These are phyloP conservation scores for Salvelinus namaycush DNA, from an alignment of 2,113 vertebrate species.

Conservation along the genomic window DNA sequence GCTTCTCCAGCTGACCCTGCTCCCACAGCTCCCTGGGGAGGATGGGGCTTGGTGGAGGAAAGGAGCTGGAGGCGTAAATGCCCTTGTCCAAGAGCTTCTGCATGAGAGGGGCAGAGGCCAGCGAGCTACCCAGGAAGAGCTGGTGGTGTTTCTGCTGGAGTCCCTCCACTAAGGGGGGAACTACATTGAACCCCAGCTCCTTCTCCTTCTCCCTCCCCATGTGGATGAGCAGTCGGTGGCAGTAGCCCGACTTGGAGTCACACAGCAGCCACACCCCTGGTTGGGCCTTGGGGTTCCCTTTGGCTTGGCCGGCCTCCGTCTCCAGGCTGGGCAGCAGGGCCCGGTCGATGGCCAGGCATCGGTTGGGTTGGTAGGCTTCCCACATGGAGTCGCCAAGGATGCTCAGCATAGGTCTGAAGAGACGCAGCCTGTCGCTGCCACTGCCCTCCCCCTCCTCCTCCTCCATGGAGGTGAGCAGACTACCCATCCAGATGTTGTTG, in stretches of 20 bases:
- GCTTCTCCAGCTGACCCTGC: conserved; percentile 48
- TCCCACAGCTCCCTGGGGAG: conserved; percentile 67
- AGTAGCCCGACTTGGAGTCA: conserved; percentile 80
- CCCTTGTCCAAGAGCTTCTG: conserved; percentile 61
- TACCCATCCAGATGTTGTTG: conserved; percentile 67
- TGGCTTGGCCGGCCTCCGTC: conserved; percentile 32
- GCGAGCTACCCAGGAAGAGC: conserved; percentile 66
- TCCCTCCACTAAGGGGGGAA: conserved; percentile 61
- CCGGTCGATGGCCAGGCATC: conserved; percentile 69
- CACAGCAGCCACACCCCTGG: conserved; percentile 78
- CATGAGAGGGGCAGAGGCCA: conserved; percentile 66
- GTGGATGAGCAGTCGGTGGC: conserved; percentile 72
- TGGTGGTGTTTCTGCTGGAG: conserved; percentile 72
- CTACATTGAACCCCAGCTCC: conserved; percentile 61
- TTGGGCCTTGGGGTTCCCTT: conserved; percentile 38
- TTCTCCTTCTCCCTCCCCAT: conserved; percentile 34
- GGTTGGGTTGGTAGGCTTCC: conserved; percentile 67
- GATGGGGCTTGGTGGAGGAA: conserved; percentile 53
- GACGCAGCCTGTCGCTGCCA: conserved; percentile 51
- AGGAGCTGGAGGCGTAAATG: conserved; percentile 72
- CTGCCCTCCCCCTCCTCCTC: background rate
- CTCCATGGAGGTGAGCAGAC: conserved; percentile 38
- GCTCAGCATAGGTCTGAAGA: conserved; percentile 68
- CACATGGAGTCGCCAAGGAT: conserved; percentile 64
- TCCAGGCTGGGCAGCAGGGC: conserved; percentile 67